Base-by-base conservation (phyloP, 35 echinoderm and acorn worm genomes). In the Diadema setosum region DNA sequence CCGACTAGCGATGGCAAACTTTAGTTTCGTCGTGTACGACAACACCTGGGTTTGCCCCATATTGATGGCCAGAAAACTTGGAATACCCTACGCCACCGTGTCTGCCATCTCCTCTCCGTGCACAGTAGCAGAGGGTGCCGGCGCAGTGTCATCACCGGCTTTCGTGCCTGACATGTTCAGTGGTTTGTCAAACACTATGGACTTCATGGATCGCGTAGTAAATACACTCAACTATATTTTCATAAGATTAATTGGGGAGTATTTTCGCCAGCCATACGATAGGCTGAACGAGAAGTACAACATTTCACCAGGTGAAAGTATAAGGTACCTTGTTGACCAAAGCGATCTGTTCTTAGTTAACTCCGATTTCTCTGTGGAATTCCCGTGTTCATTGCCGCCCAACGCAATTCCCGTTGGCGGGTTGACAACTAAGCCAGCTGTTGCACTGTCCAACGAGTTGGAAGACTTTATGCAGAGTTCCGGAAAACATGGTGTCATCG, bases 371-470 rank as follows among this genome's bases (percentile, higher is more conserved):
- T 11, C 81, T 2, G 81, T 83, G 1, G 81, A 83, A 25, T 83
- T 52, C 57, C 81, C 81, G 23, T 56, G 45, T 30, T 21, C 81
- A 25, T 55, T 83, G 27, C 81, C 81, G 5, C 81, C 81, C 27
- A 83, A 56, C 39, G 81, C 57, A 20, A 33, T 83, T n/a, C 81
- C 81, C 8, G 81, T 83, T 57, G 81, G 81, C 5, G 81, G 81
- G 25, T 48, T 83, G 7, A 83, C 81, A 56, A 83, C 81, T 14
- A 20, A 48, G 6, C 81, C 81, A 30, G 41, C 81, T 3, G 39
- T 30, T 25, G 15, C 52, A 56, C 81, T 58, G 6, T 48, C 55
- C 14, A 30, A 86, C 20, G 60, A 46, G 3, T 39, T 86, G 25
- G 49, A 86, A 29, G 11, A 45, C 6, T 86, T 86, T 18, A 64